Conservation (phyloP, 2,888 invertebrate species). For the Drosophila siamana region DNA sequence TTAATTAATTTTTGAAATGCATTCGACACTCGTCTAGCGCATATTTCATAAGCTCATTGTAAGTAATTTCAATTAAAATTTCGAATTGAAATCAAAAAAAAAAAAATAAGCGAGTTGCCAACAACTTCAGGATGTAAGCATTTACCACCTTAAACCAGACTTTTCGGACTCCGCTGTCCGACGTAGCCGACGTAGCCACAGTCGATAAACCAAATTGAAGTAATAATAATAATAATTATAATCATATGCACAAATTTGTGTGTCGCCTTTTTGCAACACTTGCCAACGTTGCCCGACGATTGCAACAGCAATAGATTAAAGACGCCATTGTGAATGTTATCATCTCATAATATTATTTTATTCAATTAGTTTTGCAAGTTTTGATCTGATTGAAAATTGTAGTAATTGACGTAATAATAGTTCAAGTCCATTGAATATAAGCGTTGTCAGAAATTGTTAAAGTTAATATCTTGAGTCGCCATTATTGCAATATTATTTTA, state of each 20-base stretch:
- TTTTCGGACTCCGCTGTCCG: neutral
- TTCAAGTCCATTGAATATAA: too few species aligned
- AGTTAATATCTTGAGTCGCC: too few species aligned
- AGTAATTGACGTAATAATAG: too few species aligned
- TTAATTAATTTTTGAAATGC: slow-evolving; percentile 63
- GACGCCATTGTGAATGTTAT: neutral
- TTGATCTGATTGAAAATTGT: too few species aligned
- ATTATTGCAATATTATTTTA: too few species aligned
- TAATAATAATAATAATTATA: slow-evolving; percentile 8
- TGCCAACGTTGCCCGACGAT: neutral
- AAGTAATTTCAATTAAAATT: slow-evolving; percentile 58
- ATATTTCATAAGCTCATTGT: slow-evolving; percentile 54
- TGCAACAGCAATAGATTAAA: neutral
- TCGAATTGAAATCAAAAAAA: slow-evolving; percentile 15
- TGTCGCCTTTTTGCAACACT: slow-evolving; percentile 5
- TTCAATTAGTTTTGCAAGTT: too few species aligned
- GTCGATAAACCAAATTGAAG: slow-evolving; percentile 1
- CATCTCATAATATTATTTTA: neutral
- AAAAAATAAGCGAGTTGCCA: slow-evolving; percentile 7
- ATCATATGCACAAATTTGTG: neutral
- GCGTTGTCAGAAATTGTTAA: too few species aligned
- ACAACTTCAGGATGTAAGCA: slow-evolving; percentile 13
- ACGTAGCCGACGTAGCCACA: neutral
- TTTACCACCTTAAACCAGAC: slow-evolving; percentile 27
- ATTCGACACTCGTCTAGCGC: slow-evolving; percentile 54